Conservation (phyloP, 2,888 invertebrate genomes). For the Cheilosia urbana region DNA sequence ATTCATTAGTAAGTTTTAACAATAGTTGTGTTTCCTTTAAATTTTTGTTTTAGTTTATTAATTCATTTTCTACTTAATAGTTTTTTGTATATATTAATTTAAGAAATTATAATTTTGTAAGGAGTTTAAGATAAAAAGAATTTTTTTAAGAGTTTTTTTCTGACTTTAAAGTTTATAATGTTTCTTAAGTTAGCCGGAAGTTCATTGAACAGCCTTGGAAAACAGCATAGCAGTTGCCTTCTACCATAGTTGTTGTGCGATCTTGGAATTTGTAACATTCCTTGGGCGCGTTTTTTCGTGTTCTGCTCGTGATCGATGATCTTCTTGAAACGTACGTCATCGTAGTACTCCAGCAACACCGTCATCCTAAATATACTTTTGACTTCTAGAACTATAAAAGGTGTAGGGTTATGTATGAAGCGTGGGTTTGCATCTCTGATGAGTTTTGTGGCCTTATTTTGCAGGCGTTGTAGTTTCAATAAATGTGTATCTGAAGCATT, state of each 20-base stretch:
- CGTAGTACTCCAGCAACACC: background rate
- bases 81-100: background rate
- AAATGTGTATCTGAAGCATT: background rate
- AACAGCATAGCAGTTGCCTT: background rate
- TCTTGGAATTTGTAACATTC: background rate
- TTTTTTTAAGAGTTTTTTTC: background rate
- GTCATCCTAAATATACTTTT: background rate
- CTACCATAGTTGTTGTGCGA: background rate
- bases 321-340: background rate
- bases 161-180: background rate
- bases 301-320: background rate
- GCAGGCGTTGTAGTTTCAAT: background rate
- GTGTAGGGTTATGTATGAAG: no score
- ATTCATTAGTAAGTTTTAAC: no score
- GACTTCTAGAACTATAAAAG: background rate
- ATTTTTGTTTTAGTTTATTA: no score
- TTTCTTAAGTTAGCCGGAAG: background rate
- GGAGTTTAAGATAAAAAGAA: no score
- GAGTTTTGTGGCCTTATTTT: constrained; percentile 2
- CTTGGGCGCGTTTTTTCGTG: background rate
- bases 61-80: no score
- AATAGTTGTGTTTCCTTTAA: no score
- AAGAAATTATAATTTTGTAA: no score
- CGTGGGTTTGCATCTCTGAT: background rate
- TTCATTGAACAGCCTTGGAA: background rate